phyloP scores from a whole-genome alignment of 2,797 vertebrate species.

The Enteromius anoplus region DNA sequence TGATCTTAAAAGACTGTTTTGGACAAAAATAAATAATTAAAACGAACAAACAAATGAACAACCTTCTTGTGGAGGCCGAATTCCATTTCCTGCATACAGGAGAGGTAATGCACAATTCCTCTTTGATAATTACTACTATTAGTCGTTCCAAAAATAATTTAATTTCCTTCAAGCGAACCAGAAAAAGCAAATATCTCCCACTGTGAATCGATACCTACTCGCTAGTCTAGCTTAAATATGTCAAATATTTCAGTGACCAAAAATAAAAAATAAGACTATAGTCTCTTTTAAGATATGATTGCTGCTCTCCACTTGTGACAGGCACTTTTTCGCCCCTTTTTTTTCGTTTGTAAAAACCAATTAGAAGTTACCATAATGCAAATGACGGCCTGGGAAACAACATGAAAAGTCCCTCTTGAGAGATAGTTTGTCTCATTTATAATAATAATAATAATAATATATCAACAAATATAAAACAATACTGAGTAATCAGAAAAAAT shows the following conservation, averaged over 20 bases:
- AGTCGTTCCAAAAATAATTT: slow-evolving; percentile 33
- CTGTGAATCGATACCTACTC: slow-evolving; percentile 8
- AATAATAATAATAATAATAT: slow-evolving; percentile 32
- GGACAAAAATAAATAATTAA: slow-evolving; percentile 38
- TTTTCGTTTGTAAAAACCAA: slow-evolving; percentile 57
- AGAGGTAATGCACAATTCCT: slow-evolving; percentile 53
- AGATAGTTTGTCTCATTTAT: slow-evolving; percentile 50
- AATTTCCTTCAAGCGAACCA: slow-evolving; percentile 28
- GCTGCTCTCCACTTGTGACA: slow-evolving; percentile 55
- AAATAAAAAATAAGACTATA: slow-evolving; percentile 34
- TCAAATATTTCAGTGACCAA: slow-evolving; percentile 38
- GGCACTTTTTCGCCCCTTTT: slow-evolving; percentile 58
- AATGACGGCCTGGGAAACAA: slow-evolving; percentile 41
- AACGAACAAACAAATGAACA: slow-evolving; percentile 21
- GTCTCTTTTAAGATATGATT: slow-evolving; percentile 42
- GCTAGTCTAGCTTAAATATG: slow-evolving; percentile 19
- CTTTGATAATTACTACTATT: slow-evolving; percentile 35
- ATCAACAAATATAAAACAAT: slow-evolving; percentile 60
- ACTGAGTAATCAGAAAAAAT: slow-evolving; percentile 53
- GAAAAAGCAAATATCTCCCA: slow-evolving; percentile 33
- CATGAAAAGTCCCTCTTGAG: slow-evolving; percentile 45
- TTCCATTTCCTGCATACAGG: slow-evolving; percentile 34
- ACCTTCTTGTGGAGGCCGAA: slow-evolving; percentile 7
- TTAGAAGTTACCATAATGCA: slow-evolving; percentile 54
- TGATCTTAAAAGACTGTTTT: slow-evolving; percentile 25